Percentiles rank a stretch among this genome's conserved stretches.
phyloP scores from a whole-genome alignment of 2,888 invertebrate species.

The Seladonia tumulorum region DNA sequence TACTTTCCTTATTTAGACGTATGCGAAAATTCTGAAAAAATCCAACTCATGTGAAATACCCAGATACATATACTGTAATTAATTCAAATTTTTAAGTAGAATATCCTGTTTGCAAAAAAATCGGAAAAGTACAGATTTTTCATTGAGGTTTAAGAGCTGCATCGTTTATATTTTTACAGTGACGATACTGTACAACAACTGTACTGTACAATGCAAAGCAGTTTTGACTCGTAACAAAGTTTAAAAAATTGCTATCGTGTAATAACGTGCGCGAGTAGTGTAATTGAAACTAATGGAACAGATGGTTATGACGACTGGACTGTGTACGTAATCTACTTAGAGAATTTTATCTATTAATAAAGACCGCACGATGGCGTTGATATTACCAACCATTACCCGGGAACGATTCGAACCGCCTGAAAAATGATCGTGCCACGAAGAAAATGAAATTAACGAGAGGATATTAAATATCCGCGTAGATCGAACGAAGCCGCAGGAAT shows the following conservation, averaged over 20 bases:
- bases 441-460: conserved; percentile 48
- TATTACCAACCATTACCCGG: conserved; percentile 44
- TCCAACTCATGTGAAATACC: too few species aligned
- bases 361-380: conserved; percentile 32
- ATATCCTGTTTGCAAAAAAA: too few species aligned
- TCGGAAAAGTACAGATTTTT: too few species aligned
- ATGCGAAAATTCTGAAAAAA: too few species aligned
- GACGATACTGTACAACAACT: too few species aligned
- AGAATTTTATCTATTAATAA: conserved; percentile 30
- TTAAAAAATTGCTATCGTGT: background rate
- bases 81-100: too few species aligned
- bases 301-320: conserved; percentile 41
- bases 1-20: too few species aligned
- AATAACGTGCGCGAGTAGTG: background rate
- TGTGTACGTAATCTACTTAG: conserved; percentile 23
- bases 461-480: conserved; percentile 36
- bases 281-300: conserved; percentile 12
- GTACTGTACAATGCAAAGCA: too few species aligned
- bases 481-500: conserved; percentile 24
- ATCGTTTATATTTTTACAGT: too few species aligned
- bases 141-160: too few species aligned
- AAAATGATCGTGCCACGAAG: conserved; percentile 41
- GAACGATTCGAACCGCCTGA: conserved; percentile 25
- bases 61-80: too few species aligned
- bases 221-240: background rate